Percentiles rank a stretch among this genome's conserved stretches.
These are phyloP conservation scores for Leptopilina drosophilae DNA, from an alignment of 2,888 invertebrate genomes.

Conservation along the genomic window DNA sequence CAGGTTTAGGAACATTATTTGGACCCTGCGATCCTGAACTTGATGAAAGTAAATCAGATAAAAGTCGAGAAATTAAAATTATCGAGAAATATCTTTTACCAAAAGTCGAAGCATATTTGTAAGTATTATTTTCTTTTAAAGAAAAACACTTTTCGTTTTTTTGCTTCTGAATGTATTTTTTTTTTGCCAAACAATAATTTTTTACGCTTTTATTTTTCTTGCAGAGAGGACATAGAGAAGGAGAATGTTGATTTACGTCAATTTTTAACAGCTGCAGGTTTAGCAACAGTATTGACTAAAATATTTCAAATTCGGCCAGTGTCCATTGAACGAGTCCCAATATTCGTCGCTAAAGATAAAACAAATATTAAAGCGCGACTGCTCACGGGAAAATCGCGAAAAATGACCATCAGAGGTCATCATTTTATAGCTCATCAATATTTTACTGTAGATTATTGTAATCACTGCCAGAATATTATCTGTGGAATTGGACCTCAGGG, in stretches of 20 bases:
- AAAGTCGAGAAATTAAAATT: constrained; percentile 85
- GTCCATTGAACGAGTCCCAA: constrained; percentile 86
- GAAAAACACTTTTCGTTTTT: constrained; percentile 14
- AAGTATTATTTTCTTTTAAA: constrained; percentile 68
- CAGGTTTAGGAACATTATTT: constrained; percentile 93
- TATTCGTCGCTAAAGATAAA: constrained; percentile 91
- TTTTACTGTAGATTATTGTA: constrained; percentile 93
- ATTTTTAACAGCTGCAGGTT: constrained; percentile 86
- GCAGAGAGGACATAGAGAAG: constrained; percentile 82
- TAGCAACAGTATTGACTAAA: constrained; percentile 89
- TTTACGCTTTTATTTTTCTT: constrained; percentile 47
- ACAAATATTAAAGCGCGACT: constrained; percentile 82
- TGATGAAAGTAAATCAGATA: constrained; percentile 88
- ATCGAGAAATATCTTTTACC: constrained; percentile 86
- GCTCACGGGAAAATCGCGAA: constrained; percentile 84
- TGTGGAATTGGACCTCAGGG: constrained; percentile 98
- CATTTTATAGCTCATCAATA: constrained; percentile 93
- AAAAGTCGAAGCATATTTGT: constrained; percentile 84
- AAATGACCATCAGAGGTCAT: constrained; percentile 91
- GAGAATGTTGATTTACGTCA: constrained; percentile 80
- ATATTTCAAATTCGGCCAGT: constrained; percentile 84
- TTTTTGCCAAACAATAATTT: constrained; percentile 36
- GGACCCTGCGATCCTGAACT: constrained; percentile 90
- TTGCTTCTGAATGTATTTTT: constrained; percentile 25
- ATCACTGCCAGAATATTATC: constrained; percentile 93